A percentile compares a stretch with the other conserved stretches of the same genome.
phyloP scores from a whole-genome alignment of 1,140 invertebrate species.

The Caerostris darwini region DNA sequence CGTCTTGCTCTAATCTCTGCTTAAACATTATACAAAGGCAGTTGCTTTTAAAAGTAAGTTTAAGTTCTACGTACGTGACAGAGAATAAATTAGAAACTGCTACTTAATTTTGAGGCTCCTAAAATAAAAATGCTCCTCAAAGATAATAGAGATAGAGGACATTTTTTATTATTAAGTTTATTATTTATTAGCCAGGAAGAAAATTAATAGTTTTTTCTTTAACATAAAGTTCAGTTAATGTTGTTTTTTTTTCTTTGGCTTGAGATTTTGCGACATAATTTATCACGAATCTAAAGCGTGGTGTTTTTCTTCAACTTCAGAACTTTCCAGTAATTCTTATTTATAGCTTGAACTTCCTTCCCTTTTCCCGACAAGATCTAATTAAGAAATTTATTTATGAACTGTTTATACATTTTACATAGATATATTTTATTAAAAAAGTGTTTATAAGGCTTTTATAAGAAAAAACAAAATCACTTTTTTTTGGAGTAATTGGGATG shows the following conservation, averaged over 20 bases:
- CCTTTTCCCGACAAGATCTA: background rate
- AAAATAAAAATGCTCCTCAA: constrained; percentile 22
- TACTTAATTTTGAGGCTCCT: constrained; percentile 62
- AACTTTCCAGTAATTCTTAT: constrained; percentile 28
- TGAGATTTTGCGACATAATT: constrained; percentile 40
- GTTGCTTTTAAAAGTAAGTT: constrained; percentile 53
- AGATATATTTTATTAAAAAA: background rate
- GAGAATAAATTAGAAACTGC: constrained; percentile 48
- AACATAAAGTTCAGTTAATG: constrained; percentile 34
- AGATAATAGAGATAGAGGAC: constrained; percentile 52
- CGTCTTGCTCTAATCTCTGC: constrained; percentile 28
- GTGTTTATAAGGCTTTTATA: too few species aligned
- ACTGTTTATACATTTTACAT: background rate
- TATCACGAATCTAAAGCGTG: constrained; percentile 38
- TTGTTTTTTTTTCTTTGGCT: constrained; percentile 33
- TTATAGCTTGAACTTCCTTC: constrained; percentile 19
- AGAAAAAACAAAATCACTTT: too few species aligned
- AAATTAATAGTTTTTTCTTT: constrained; percentile 62
- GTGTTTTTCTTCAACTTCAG: constrained; percentile 27
- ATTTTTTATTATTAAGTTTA: constrained; percentile 63
- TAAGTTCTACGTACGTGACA: constrained; percentile 51
- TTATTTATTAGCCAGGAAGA: constrained; percentile 52
- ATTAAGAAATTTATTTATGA: constrained; percentile 30
- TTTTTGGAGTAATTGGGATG: too few species aligned
- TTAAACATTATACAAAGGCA: constrained; percentile 44